A percentile compares a stretch with the other conserved stretches of the same genome.
These are phyloP conservation scores for Hecatera dysodea DNA, from an alignment of 2,888 invertebrate genomes.

Conservation along the genomic window DNA sequence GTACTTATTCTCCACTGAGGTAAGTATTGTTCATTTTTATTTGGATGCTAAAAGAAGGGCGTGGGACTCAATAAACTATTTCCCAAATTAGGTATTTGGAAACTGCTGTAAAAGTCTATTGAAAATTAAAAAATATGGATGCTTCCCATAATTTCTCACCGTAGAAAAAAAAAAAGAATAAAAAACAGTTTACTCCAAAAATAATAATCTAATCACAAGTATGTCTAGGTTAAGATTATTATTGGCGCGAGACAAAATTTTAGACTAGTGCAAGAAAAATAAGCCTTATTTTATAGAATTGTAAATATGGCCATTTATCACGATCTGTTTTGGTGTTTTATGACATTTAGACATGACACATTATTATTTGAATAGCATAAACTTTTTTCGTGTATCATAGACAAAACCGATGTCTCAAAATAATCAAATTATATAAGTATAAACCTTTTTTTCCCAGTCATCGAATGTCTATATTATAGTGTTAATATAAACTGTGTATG, in stretches of 20 bases:
- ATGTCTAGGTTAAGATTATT: too few species aligned
- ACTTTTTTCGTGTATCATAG: too few species aligned
- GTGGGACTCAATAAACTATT: background rate
- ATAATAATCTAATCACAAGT: background rate
- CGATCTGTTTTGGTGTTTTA: background rate
- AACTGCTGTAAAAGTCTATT: background rate
- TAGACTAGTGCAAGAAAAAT: background rate
- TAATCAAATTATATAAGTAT: too few species aligned
- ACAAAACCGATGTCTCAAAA: too few species aligned
- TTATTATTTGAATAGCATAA: too few species aligned
- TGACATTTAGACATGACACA: background rate
- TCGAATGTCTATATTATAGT: too few species aligned
- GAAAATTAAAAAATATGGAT: too few species aligned
- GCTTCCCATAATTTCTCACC: background rate
- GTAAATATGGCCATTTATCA: too few species aligned
- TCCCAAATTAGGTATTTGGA: background rate
- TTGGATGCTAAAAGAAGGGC: fast-evolving
- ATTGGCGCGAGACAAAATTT: background rate
- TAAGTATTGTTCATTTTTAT: background rate
- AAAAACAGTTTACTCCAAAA: background rate
- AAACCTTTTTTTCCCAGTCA: too few species aligned
- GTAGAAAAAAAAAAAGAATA: background rate
- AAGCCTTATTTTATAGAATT: background rate
- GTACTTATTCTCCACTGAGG: background rate
- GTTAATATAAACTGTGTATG: too few species aligned